These are phyloP conservation scores for Amazona vittata DNA, from an alignment of 2,113 vertebrate genomes.

Conservation along the genomic window DNA sequence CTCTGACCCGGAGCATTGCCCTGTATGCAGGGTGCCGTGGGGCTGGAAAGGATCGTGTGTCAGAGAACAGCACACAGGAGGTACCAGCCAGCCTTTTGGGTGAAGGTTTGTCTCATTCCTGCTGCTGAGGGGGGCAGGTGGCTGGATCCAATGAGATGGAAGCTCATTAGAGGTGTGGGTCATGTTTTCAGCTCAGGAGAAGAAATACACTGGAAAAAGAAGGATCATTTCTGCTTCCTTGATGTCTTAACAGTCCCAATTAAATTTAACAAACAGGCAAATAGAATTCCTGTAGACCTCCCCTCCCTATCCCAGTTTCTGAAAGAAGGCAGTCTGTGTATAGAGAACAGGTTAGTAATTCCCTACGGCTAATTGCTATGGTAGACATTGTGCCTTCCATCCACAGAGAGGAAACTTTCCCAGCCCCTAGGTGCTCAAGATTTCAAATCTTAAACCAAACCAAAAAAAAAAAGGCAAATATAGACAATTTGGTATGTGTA, in stretches of 20 bases:
- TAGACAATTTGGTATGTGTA: neutral
- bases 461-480: neutral
- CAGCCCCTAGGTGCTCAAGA: neutral
- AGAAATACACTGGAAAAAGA: neutral
- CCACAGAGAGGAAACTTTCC: neutral
- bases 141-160: accelerated
- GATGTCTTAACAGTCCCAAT: neutral
- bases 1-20: neutral
- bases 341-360: neutral
- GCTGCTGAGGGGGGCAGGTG: neutral
- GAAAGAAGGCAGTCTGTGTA: neutral
- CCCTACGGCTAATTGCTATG: neutral
- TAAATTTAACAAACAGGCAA: neutral
- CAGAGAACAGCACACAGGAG: neutral
- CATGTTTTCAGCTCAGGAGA: neutral
- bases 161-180: neutral
- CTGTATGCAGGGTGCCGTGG: accelerated
- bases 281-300: neutral
- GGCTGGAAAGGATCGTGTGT: neutral
- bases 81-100: neutral
- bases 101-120: neutral
- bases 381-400: neutral
- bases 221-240: neutral
- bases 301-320: neutral
- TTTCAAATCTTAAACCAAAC: neutral